Conservation (phyloP, 2,888 invertebrate species). For the Nephrocerus scutellatus region DNA sequence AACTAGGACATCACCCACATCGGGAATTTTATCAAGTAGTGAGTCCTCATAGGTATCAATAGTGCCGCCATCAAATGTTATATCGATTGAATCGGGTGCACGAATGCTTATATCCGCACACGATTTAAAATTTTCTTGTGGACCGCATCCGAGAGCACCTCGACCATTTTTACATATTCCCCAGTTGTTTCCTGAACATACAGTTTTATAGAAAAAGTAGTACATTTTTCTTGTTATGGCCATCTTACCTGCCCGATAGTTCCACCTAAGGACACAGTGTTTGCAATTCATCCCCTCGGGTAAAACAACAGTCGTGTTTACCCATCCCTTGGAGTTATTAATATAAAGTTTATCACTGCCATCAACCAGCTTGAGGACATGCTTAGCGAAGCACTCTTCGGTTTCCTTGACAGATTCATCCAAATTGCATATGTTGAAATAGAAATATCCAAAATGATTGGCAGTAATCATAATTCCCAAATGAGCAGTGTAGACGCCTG, state of each 20-base stretch:
- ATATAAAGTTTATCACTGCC: slow-evolving; percentile 32
- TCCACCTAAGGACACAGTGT: slow-evolving; percentile 54
- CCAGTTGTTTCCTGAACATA: slow-evolving; percentile 48
- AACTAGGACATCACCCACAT: no score
- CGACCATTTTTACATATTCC: slow-evolving; percentile 46
- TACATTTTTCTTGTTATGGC: not conserved
- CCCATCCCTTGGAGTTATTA: slow-evolving; percentile 27
- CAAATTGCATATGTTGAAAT: slow-evolving; percentile 51
- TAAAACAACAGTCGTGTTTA: slow-evolving; percentile 36
- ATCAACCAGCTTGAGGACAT: slow-evolving; percentile 40
- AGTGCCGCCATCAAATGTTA: no score
- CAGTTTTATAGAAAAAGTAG: not conserved
- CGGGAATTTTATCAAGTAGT: no score
- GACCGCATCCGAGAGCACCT: slow-evolving; percentile 48
- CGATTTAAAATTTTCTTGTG: slow-evolving; percentile 50
- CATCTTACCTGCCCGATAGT: slow-evolving; percentile 46
- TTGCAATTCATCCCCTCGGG: slow-evolving; percentile 49
- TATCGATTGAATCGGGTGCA: no score
- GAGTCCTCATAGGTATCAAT: no score
- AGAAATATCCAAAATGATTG: slow-evolving; percentile 50
- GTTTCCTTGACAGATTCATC: slow-evolving; percentile 46
- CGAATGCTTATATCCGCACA: slow-evolving; percentile 49
- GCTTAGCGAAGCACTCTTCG: slow-evolving; percentile 50
- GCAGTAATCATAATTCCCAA: slow-evolving; percentile 46
- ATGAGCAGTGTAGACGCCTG: slow-evolving; percentile 26